A percentile compares a stretch with the other conserved stretches of the same genome.
phyloP scores from a whole-genome alignment of 1,140 invertebrate genomes.

The Tetramorium simillimum region DNA sequence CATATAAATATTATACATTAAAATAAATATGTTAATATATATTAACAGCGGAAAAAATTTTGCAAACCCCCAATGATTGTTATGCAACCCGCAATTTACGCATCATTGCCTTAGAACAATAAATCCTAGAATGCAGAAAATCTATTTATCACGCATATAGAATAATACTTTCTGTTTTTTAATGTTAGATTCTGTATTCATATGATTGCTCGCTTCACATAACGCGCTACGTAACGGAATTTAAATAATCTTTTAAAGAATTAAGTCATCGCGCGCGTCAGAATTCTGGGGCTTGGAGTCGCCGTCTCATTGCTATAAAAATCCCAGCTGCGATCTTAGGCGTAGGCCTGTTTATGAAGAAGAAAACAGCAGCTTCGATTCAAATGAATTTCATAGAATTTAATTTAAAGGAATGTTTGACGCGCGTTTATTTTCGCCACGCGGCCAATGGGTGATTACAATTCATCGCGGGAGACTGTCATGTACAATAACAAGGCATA shows the following conservation, averaged over 20 bases:
- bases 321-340: background rate
- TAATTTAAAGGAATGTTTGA: background rate
- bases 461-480: background rate
- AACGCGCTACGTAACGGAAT: constrained; percentile 55
- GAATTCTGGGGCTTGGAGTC: background rate
- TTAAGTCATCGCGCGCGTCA: background rate
- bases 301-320: background rate
- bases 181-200: background rate
- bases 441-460: background rate
- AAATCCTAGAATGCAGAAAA: background rate
- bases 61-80: background rate
- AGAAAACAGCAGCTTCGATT: background rate
- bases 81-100: background rate
- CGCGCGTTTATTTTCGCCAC: background rate
- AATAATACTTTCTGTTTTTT: background rate
- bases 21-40: background rate
- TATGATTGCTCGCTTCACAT: background rate
- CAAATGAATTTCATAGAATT: background rate
- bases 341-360: constrained; percentile 6
- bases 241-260: constrained; percentile 18
- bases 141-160: background rate
- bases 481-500: background rate
- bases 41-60: background rate
- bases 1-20: background rate
- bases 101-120: background rate